phyloP scores from a whole-genome alignment of 2,113 vertebrate species.

The Centropristis striata region DNA sequence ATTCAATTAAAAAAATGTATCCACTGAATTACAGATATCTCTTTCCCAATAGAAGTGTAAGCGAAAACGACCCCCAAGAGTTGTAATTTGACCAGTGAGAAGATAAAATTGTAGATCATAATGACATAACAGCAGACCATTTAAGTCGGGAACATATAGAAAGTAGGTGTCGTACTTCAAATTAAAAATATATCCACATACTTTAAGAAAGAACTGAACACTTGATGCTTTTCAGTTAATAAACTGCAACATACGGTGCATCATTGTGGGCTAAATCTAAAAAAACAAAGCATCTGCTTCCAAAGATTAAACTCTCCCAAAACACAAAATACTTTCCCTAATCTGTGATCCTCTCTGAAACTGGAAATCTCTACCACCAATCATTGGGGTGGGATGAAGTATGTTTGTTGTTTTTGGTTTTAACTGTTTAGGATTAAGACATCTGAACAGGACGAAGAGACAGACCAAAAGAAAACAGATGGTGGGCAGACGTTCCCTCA shows the following conservation, averaged over 20 bases:
- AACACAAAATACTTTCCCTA: conserved; percentile 29
- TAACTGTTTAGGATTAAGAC: conserved; percentile 25
- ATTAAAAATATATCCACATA: too few relatives aligned
- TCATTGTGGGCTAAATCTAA: conserved; percentile 1
- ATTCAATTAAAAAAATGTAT: too few relatives aligned
- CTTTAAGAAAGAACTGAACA: not conserved
- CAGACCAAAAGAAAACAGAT: conserved; percentile 47
- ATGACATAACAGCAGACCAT: too few relatives aligned
- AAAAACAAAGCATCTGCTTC: conserved; percentile 41
- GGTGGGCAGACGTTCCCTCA: conserved; percentile 57
- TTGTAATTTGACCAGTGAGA: too few relatives aligned
- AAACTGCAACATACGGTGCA: not conserved
- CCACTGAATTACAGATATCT: too few relatives aligned
- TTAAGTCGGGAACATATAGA: too few relatives aligned
- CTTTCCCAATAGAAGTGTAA: too few relatives aligned
- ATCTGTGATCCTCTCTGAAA: conserved; percentile 55
- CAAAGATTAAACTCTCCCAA: conserved; percentile 16
- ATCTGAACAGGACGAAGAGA: conserved; percentile 18
- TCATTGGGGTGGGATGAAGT: not conserved
- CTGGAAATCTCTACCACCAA: conserved; percentile 21
- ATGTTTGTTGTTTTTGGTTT: conserved; percentile 20
- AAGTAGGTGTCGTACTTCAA: not conserved
- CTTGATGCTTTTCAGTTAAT: not conserved
- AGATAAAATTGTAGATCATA: too few relatives aligned
- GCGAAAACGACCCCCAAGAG: too few relatives aligned